phyloP scores from a whole-genome alignment of 2,888 invertebrate genomes.

The Lymantria monacha region DNA sequence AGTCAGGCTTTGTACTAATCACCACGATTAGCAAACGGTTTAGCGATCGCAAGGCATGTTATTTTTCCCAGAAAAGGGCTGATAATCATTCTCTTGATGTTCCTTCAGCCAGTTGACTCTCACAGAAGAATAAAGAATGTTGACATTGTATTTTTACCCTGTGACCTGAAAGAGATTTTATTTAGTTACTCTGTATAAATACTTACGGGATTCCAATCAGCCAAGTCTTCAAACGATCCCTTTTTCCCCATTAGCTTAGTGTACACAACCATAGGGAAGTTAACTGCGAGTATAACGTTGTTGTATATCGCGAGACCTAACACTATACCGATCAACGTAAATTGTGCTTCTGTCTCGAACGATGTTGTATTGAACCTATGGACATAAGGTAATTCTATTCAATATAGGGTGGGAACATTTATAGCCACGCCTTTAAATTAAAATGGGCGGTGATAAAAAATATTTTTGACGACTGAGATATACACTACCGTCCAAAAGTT shows the following conservation, averaged over 20 bases:
- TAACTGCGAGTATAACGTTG: constrained; percentile 95
- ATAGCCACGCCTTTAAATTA: no score
- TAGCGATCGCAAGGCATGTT: no score
- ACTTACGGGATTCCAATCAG: constrained; percentile 94
- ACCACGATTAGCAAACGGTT: no score
- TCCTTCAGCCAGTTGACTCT: no score
- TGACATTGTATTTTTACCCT: background rate
- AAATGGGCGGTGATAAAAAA: no score
- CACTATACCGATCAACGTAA: constrained; percentile 95
- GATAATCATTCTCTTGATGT: no score
- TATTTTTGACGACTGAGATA: no score
- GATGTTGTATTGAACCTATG: constrained; percentile 96
- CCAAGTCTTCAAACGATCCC: constrained; percentile 93
- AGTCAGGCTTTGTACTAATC: no score
- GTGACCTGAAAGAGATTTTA: background rate
- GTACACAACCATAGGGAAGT: constrained; percentile 98
- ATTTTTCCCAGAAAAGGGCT: no score
- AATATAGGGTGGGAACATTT: no score
- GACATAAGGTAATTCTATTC: background rate
- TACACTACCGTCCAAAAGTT: no score
- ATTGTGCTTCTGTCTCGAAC: constrained; percentile 97
- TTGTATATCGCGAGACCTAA: constrained; percentile 98
- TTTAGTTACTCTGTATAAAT: background rate
- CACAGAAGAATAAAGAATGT: background rate
- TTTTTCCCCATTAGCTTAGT: constrained; percentile 95